These are phyloP conservation scores for Calliphora vomitoria DNA, from an alignment of 2,888 invertebrate genomes.

Conservation along the genomic window DNA sequence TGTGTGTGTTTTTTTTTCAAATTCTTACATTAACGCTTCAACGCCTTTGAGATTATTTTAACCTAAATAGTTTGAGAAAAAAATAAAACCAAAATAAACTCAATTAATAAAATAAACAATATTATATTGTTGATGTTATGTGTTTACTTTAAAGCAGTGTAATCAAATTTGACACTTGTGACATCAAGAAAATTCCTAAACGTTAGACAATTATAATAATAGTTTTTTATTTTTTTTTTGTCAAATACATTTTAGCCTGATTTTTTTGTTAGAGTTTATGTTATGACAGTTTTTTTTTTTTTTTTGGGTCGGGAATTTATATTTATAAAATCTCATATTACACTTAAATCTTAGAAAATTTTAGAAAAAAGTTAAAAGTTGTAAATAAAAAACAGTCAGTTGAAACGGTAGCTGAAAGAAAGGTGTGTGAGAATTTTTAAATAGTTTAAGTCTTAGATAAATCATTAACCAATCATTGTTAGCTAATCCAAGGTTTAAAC, in stretches of 20 bases:
- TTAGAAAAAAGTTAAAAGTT: background rate
- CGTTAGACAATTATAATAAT: conserved; percentile 8
- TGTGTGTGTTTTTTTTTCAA: conserved; percentile 29
- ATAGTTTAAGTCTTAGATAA: no score
- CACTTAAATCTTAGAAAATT: conserved; percentile 18
- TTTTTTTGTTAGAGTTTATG: background rate
- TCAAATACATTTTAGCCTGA: background rate
- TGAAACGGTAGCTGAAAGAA: background rate
- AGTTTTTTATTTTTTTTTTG: background rate
- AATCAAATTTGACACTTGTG: conserved; percentile 71
- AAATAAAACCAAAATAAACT: conserved; percentile 56
- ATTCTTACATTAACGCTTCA: conserved; percentile 70
- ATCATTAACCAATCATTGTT: no score
- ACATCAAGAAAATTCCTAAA: conserved; percentile 54
- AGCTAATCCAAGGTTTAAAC: no score
- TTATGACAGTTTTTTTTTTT: conserved; percentile 56
- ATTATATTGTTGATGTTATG: conserved; percentile 33
- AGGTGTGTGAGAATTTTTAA: no score
- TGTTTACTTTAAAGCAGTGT: conserved; percentile 20
- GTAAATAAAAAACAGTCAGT: no score
- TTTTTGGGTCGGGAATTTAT: background rate
- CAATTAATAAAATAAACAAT: conserved; percentile 73
- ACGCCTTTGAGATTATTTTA: conserved; percentile 72
- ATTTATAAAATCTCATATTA: conserved; percentile 50
- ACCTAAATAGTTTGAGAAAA: conserved; percentile 72